Evolutionary conservation across 2,797 vertebrate species (phyloP), one percentile per base, ranked within the genome.

Genomic region (Sebastes ruberrimus): DNA sequence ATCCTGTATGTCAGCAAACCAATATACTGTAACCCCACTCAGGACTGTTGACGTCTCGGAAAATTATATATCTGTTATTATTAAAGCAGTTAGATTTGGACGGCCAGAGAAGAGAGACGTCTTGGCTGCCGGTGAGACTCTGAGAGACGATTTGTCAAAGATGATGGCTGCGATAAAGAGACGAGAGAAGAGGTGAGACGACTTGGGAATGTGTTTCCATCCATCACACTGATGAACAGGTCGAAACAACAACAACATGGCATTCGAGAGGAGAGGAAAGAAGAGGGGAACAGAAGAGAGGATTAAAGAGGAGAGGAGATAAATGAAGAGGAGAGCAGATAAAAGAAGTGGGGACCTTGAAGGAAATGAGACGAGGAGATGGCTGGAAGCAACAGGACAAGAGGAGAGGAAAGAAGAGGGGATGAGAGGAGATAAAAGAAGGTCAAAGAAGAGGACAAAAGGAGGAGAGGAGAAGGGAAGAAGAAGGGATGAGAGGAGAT

Each of bases 151-250:
- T 57, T 60, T 53, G 69, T 60, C 49, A 38, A 64, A 77, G 72
- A 74, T 60, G 71, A 67, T 42, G 79, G 59, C 38, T 22, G 22
- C 63, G 78, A 86, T 83, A 56, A 82, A 78, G 74, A 2, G 6
- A 60, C 4, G 3, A 70, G 14, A 72, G 63, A 78, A 64, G 62
- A 81, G 56, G 60, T 67, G 70, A 83, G 73, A 73, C 55, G 22
- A 78, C 35, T 20, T 23, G 74, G 66, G 65, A 81, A 85, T 74
- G 77, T 73, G 75, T 67, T 73, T 86, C 81, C 77, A 85, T 88
- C 83, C 79, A 89, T 92, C 88, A 85, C 33, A 18, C 8, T 67
- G 69, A 88, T 38, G 80, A 89, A 87, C 80, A 78, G 80, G 84
- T 84, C 27, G 46, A 85, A 92, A 88, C 69, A 75, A 90, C 83